Conservation (phyloP, 2,888 invertebrate genomes). For the Ormyrus rosae region DNA sequence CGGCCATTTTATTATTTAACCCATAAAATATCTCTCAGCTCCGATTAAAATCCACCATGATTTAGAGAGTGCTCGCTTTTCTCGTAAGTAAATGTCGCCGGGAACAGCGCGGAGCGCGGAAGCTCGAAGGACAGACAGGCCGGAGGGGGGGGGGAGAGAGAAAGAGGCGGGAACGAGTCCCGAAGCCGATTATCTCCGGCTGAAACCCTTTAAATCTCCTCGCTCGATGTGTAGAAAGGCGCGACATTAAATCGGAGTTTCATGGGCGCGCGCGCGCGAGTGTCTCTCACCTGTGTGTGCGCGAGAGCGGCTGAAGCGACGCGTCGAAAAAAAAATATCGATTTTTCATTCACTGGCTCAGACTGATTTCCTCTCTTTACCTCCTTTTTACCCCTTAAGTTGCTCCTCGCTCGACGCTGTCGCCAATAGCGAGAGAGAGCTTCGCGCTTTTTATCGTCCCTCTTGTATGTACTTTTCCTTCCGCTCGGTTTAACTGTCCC, state of each 20-base stretch:
- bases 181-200: slow-evolving; percentile 35
- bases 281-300: neutral
- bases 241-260: slow-evolving; percentile 30
- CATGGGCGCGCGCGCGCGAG: neutral
- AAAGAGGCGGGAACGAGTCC: neutral
- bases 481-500: slow-evolving; percentile 24
- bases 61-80: too few species aligned
- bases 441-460: slow-evolving; percentile 29
- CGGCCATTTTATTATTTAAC: too few species aligned
- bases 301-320: neutral
- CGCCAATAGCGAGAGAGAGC: neutral
- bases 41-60: too few species aligned
- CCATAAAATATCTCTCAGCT: too few species aligned
- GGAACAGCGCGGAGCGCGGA: neutral
- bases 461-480: slow-evolving; percentile 7
- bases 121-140: slow-evolving; percentile 1
- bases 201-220: slow-evolving; percentile 37
- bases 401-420: too few species aligned
- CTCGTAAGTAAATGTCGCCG: too few species aligned
- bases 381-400: too few species aligned
- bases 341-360: slow-evolving; percentile 5
- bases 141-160: neutral
- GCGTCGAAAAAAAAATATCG: slow-evolving; percentile 26
- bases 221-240: neutral
- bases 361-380: too few species aligned